Conservation (phyloP, 2,888 invertebrate species). For the Linnaemya vulpina region DNA sequence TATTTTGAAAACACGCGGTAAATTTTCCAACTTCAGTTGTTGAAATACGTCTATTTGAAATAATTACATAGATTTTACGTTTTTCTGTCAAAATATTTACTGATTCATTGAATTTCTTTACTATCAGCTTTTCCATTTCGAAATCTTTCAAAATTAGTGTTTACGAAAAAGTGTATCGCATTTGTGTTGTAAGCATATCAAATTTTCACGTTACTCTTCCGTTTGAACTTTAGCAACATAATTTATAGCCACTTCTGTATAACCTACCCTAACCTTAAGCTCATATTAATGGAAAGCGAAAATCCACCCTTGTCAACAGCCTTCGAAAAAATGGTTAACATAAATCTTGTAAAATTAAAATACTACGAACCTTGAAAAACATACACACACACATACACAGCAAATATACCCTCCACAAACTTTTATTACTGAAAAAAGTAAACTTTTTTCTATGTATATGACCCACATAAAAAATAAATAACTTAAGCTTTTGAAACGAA, state of each 20-base stretch:
- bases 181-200: not conserved
- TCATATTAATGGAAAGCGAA: conserved; percentile 6
- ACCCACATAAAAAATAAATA: conserved; percentile 56
- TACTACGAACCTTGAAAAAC: conserved; percentile 13
- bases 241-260: conserved; percentile 7
- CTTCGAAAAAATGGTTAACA: conserved; percentile 20
- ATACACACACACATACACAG: not conserved
- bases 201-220: not conserved
- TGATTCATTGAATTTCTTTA: no score
- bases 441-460: conserved; percentile 19
- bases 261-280: conserved; percentile 30
- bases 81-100: no score
- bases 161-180: no score
- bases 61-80: no score
- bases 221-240: not conserved
- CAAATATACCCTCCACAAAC: conserved; percentile 54
- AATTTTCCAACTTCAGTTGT: no score
- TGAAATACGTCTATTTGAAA: no score
- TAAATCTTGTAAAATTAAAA: conserved; percentile 45
- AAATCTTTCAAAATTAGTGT: no score
- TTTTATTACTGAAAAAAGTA: not conserved
- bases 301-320: conserved; percentile 46
- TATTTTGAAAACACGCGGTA: no score
- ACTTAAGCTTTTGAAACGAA: not conserved
- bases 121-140: no score